phyloP scores from a whole-genome alignment of 2,113 vertebrate species.

The Erinaceus europaeus region DNA sequence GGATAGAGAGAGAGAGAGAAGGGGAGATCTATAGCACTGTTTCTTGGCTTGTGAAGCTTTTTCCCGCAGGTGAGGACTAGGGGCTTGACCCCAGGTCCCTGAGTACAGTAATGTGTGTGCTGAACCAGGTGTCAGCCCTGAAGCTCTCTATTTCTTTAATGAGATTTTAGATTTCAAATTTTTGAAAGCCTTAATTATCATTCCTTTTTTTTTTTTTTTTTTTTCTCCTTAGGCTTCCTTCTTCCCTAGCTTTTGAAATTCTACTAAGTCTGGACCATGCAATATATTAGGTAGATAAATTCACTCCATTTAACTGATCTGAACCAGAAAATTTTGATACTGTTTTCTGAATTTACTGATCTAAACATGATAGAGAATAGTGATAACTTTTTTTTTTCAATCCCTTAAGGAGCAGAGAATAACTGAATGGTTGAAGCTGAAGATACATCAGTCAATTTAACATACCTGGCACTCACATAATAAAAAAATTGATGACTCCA shows the following conservation, averaged over 20 bases:
- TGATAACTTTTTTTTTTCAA: not conserved
- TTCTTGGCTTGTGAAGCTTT: too few relatives aligned
- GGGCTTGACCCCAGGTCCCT: too few relatives aligned
- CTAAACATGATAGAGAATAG: not conserved
- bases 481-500: not conserved
- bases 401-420: not conserved
- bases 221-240: not conserved
- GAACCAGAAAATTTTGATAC: not conserved
- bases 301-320: not conserved
- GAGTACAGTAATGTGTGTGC: too few relatives aligned
- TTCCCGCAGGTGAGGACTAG: too few relatives aligned
- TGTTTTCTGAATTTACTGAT: not conserved
- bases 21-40: too few relatives aligned
- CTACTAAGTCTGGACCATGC: not conserved
- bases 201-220: not conserved
- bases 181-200: not conserved
- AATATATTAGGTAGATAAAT: not conserved
- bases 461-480: not conserved
- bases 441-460: not conserved
- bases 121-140: too few relatives aligned
- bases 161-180: conserved; percentile 24
- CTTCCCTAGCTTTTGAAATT: not conserved
- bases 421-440: not conserved
- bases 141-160: conserved; percentile 41
- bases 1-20: too few relatives aligned